A percentile compares a stretch with the other conserved stretches of the same genome.
Conservation (phyloP, 92 coral and sea anemone genomes). For the Paramuricea clavata region DNA sequence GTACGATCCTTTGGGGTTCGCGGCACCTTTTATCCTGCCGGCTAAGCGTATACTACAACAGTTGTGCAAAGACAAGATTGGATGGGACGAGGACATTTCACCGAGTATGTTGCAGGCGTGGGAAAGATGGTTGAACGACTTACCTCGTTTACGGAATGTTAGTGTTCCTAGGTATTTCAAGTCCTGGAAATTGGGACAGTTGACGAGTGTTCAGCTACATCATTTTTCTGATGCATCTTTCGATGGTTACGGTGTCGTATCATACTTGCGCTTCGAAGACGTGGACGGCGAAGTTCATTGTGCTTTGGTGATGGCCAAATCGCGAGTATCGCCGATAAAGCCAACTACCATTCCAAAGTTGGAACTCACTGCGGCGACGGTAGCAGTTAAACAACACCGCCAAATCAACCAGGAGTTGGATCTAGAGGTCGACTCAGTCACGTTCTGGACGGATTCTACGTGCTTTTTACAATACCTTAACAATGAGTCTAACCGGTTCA, state of each 20-base stretch:
- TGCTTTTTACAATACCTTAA: slow-evolving; percentile 12
- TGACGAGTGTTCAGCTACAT: background rate
- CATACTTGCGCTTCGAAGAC: slow-evolving; percentile 14
- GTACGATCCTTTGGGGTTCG: too few species aligned
- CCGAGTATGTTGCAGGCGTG: slow-evolving; percentile 8
- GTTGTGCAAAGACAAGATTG: background rate
- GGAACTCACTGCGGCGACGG: slow-evolving; percentile 29
- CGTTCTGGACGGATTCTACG: slow-evolving; percentile 39
- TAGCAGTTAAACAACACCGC: slow-evolving; percentile 34
- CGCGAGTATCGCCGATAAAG: slow-evolving; percentile 21
- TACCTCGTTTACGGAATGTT: background rate
- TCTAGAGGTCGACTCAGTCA: slow-evolving; percentile 7
- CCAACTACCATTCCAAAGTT: slow-evolving; percentile 19
- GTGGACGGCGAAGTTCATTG: background rate
- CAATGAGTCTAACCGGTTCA: slow-evolving; percentile 32
- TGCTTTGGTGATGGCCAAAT: slow-evolving; percentile 5
- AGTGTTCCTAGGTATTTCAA: slow-evolving; percentile 13
- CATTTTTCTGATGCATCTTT: slow-evolving; percentile 13
- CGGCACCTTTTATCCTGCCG: background rate
- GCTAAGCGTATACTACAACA: background rate
- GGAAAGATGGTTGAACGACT: background rate
- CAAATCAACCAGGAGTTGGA: slow-evolving; percentile 20
- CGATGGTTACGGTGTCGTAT: slow-evolving; percentile 20
- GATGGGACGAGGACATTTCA: slow-evolving; percentile 10
- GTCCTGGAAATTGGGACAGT: background rate